Conservation (phyloP, 2,113 vertebrate species). For the Sphaerodactylus townsendi region DNA sequence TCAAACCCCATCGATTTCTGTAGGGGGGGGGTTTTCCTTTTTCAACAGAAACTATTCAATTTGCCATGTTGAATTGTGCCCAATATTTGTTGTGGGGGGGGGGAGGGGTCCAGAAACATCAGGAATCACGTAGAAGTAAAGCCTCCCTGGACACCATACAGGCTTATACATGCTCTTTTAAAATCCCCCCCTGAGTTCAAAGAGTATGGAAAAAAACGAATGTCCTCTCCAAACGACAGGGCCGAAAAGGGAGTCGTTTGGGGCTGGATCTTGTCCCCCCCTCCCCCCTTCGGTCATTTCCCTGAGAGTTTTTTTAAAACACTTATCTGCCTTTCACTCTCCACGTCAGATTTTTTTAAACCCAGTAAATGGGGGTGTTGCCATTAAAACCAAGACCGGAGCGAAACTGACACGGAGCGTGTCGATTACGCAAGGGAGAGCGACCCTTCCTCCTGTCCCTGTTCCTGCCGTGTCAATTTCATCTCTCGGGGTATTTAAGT, state of each 20-base stretch:
- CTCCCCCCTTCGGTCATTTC: neutral
- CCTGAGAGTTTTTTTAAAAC: no score
- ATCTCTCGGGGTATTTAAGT: no score
- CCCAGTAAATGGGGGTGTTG: no score
- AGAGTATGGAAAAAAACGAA: no score
- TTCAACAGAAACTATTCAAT: no score
- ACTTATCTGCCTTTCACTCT: no score
- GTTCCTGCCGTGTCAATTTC: neutral
- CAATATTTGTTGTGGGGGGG: no score
- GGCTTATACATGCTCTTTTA: neutral
- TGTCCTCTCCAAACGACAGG: neutral
- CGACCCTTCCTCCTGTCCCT: rapidly evolving
- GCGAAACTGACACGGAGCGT: neutral
- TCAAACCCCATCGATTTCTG: neutral
- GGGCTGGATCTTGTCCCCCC: neutral
- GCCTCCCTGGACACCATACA: neutral
- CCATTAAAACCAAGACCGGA: no score
- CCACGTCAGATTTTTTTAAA: no score
- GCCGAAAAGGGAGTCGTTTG: neutral
- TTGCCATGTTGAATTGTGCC: no score
- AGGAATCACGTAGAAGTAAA: neutral
- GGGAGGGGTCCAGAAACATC: no score
- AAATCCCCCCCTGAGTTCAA: neutral
- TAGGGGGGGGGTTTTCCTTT: no score
- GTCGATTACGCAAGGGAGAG: neutral